Base-by-base conservation (phyloP, 2,888 invertebrate genomes). In the Aproaerema taeniolella region DNA sequence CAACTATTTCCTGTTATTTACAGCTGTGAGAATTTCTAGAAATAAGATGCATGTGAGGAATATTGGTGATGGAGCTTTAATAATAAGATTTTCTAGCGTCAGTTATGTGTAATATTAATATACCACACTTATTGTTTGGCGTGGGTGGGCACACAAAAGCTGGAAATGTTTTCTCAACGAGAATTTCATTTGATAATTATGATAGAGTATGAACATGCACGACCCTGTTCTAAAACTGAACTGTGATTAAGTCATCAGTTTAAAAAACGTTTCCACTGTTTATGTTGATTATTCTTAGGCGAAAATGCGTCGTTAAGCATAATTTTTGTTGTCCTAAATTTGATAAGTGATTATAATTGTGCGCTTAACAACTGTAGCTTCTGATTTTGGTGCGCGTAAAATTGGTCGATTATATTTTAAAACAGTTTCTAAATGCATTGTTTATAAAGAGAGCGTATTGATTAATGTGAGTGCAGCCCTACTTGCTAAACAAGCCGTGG, bases 401-500 rank as follows among this genome's bases (percentile, higher is more conserved):
- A 59, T 56, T 58, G 51, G 38, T 45, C 33, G 34, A 47, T 20
- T 47, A 58, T 54, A 49, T 45, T 47, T 50, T 46, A 47, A 47
- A 45, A 35, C 32, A 41, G 12, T 26, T 29, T 13, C n/a, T 55
- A 55, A 58, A 49, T 49, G 46, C 43, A 14, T 34, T 41, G 45
- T 46, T 56, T 52, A 54, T 46, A 59, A 60, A 56, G 56, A 62
- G 58, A 72, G 66, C 63, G 53, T 71, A 76, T 73, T 72, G 74
- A 80, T 75, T 66, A 73, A 70, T 61, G 67, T 65, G 64, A 62
- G 56, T 60, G 49, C 47, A 58, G 71, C 53, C 55, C 76, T 61
- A 69, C 64, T 74, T 80, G 65, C 45, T 64, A 64, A 78, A 76
- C 70, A 67, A 76, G 63, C 64, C 74, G 72, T 74, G 70, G 66